Conservation (phyloP, 2,113 vertebrate species). For the Syngnathoides biaculeatus region DNA sequence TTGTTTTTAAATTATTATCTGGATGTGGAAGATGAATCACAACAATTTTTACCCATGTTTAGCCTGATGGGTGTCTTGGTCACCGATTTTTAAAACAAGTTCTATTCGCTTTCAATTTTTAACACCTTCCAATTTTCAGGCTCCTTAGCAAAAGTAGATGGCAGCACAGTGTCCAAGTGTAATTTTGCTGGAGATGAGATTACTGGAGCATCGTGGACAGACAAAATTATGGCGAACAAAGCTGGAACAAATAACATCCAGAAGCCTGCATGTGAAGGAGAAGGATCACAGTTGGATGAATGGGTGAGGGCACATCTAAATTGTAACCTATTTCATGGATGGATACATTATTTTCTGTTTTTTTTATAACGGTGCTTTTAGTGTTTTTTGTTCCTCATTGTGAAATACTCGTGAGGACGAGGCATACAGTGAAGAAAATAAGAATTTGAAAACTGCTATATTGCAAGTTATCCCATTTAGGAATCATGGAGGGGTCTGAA, state of each 20-base stretch:
- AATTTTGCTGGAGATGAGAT: constrained; percentile 83
- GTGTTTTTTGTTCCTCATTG: no score
- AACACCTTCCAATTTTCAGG: constrained; percentile 52
- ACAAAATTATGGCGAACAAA: constrained; percentile 85
- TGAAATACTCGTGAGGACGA: no score
- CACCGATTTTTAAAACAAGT: not conserved
- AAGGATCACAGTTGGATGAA: constrained; percentile 81
- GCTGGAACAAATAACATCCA: constrained; percentile 5
- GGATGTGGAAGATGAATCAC: no score
- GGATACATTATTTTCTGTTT: not conserved
- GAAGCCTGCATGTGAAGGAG: constrained; percentile 58
- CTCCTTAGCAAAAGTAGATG: constrained; percentile 80
- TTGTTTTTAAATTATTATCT: no score
- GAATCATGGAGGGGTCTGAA: no score
- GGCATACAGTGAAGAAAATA: no score
- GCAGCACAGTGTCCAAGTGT: constrained; percentile 81
- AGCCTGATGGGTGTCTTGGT: no score
- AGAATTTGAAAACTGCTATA: no score
- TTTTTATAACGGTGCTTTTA: no score
- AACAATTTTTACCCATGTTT: no score
- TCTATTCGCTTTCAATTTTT: not conserved
- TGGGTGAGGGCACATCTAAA: constrained; percentile 73
- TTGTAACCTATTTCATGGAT: not conserved
- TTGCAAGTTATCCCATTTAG: no score
- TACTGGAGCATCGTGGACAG: constrained; percentile 82